Conservation (phyloP, 2,888 invertebrate species). For the Rotaria sp. region DNA sequence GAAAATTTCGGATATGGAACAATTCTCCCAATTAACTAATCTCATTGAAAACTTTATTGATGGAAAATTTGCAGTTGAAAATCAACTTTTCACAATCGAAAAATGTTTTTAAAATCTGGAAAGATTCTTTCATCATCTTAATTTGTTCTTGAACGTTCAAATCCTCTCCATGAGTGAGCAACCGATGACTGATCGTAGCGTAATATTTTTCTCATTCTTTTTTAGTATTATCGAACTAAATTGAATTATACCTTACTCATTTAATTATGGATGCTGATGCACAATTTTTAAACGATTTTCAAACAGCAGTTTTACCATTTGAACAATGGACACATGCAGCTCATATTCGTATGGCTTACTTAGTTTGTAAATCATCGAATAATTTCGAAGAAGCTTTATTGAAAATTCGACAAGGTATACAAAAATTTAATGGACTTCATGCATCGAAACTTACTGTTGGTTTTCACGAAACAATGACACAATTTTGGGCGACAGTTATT, state of each 20-base stretch:
- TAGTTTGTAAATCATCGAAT: not conserved
- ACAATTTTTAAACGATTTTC: not conserved
- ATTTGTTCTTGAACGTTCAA: too few species aligned
- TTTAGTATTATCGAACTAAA: not conserved
- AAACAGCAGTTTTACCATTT: not conserved
- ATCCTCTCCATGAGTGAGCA: too few species aligned
- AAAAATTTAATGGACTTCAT: not conserved
- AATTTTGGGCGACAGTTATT: not conserved
- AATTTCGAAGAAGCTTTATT: not conserved
- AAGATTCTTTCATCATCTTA: too few species aligned
- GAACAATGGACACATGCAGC: constrained; percentile 8
- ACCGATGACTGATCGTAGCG: too few species aligned
- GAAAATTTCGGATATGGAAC: too few species aligned
- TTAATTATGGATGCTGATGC: not conserved
- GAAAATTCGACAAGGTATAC: not conserved
- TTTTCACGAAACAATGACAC: not conserved
- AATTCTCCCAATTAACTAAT: too few species aligned
- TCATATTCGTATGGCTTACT: not conserved
- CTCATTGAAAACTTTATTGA: too few species aligned
- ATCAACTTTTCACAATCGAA: too few species aligned
- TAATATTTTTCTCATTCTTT: too few species aligned
- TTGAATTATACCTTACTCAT: not conserved
- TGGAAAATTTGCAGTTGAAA: too few species aligned
- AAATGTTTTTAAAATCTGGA: too few species aligned
- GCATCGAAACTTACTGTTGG: not conserved